A percentile compares a stretch with the other conserved stretches of the same genome.
Evolutionary conservation across 1,140 invertebrate genomes (phyloP).

Genomic region (Plutomurus gul): DNA sequence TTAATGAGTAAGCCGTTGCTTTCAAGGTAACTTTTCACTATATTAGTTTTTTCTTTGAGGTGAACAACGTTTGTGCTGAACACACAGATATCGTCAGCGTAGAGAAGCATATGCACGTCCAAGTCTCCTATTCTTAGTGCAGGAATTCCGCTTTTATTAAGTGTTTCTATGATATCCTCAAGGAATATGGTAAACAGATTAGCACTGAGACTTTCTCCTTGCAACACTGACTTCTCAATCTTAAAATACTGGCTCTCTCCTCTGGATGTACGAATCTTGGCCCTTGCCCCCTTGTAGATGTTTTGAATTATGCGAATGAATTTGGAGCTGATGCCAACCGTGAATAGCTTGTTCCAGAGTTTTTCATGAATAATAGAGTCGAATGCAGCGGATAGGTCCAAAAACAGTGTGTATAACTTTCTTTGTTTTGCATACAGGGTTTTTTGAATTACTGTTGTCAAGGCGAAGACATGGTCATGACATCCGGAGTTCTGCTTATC

Average conservation of each 20-base stretch:
- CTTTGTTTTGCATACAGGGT: neutral
- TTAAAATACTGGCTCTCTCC: neutral
- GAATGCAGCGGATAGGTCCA: conserved; percentile 42
- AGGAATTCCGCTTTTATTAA: neutral
- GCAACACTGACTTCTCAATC: conserved; percentile 22
- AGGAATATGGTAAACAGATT: conserved; percentile 37
- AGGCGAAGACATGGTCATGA: conserved; percentile 21
- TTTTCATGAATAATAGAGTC: conserved; percentile 14
- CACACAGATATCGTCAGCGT: conserved; percentile 40
- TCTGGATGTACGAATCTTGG: neutral
- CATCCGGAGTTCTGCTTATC: conserved; percentile 31
- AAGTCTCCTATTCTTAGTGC: neutral
- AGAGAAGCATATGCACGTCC: conserved; percentile 22
- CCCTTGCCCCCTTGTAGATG: neutral
- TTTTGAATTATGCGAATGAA: neutral
- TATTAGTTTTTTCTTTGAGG: conserved; percentile 33
- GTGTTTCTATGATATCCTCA: neutral
- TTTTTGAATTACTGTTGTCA: conserved; percentile 33
- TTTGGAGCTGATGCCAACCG: conserved; percentile 32
- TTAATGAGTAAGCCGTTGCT: neutral
- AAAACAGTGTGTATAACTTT: conserved; percentile 32
- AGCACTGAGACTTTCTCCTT: conserved; percentile 39
- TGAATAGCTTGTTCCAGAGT: conserved; percentile 23
- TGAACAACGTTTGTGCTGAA: neutral
- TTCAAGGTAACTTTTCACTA: conserved; percentile 9